Base-by-base conservation (phyloP, 2,113 vertebrate genomes). In the Coptodon bakossiorum region DNA sequence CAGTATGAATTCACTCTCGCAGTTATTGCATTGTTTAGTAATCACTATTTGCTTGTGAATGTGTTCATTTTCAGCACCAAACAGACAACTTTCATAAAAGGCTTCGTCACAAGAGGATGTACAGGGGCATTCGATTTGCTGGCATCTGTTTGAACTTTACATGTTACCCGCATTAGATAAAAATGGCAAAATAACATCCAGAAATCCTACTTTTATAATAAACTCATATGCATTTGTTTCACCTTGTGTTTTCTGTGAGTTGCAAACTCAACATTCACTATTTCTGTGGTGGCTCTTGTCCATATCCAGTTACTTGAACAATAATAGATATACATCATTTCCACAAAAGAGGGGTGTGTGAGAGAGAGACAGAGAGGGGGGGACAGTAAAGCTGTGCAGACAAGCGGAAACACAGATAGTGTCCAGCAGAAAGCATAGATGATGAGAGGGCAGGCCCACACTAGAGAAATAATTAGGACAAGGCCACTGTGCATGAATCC, bases 401-500 rank as follows among this genome's bases (percentile, higher is more conserved):
- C 80, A 79, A 59, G 52, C 73, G 31, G 80, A 92, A 78, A 82
- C 61, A 73, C 66, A 81, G 43, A 83, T 34, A 73, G 54, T 66
- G 34, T 80, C 48, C 19, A 76, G 79, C 17, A 56, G 52, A 88
- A 76, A 87, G 53, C 45, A 80, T 43, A 73, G 27, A 88, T 85
- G 85, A 91, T 92, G 85, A 86, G 78, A 45, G 80, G 88, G 83
- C 57, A 86, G 88, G 86, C 22, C 54, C 86, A 91, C 88, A 91
- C 90, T 82, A 71, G 91, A 93, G 88, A 90, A 94, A 91, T 95
- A 93, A 95, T 95, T 94, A 91, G 91, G 91, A 91, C 88, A 90
- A 92, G 91, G 86, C 91, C 81, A 90, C 27, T 86, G 87, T 92
- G 94, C 88, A 80, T 80, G 88, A 92, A 89, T 92, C 84, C 86